These are phyloP conservation scores for Cyphomyrmex costatus DNA, from an alignment of 1,140 invertebrate genomes.

Conservation along the genomic window DNA sequence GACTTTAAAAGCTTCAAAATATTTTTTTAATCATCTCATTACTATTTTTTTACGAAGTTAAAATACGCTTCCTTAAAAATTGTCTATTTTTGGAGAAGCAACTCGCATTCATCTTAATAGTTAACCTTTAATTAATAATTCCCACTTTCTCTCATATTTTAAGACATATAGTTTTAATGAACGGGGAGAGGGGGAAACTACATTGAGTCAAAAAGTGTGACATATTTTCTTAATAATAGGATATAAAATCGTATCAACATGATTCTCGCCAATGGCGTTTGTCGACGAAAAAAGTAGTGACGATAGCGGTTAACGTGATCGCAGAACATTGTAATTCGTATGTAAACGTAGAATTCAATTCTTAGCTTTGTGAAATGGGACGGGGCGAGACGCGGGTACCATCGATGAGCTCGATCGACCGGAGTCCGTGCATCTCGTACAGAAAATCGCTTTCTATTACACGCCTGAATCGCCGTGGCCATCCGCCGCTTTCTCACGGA, in stretches of 20 bases:
- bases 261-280: background rate
- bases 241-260: background rate
- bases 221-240: background rate
- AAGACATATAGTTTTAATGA: background rate
- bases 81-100: no score
- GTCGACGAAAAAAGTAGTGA: background rate
- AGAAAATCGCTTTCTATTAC: conserved; percentile 68
- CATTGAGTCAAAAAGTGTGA: background rate
- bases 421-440: conserved; percentile 18
- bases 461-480: conserved; percentile 49
- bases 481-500: conserved; percentile 34
- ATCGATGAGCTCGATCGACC: background rate
- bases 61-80: no score
- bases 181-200: background rate
- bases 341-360: conserved; percentile 1
- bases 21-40: no score
- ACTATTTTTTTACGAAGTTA: no score
- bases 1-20: no score
- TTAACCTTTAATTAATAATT: background rate
- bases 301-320: background rate
- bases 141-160: background rate
- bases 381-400: background rate
- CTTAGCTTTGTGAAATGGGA: background rate
- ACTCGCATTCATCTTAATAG: background rate
- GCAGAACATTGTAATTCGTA: background rate